phyloP scores from a whole-genome alignment of 2,797 vertebrate species.

The Nyctibius grandis region DNA sequence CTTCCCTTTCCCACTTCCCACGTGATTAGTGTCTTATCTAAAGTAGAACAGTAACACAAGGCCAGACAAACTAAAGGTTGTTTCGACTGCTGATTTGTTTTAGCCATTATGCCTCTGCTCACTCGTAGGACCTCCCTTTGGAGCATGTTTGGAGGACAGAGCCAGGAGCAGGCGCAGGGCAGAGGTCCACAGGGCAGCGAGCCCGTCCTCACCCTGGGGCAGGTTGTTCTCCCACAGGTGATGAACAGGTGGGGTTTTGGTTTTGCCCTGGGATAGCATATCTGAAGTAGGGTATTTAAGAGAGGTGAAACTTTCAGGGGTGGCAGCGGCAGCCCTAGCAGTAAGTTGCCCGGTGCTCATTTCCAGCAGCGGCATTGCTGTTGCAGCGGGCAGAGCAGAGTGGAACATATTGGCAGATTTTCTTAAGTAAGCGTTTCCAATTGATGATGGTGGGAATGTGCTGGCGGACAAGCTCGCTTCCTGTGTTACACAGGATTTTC shows the following conservation, averaged over 20 bases:
- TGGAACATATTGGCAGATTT: slow-evolving; percentile 39
- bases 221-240: not conserved
- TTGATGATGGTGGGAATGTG: slow-evolving; percentile 57
- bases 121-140: slow-evolving; percentile 1
- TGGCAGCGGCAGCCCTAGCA: not conserved
- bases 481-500: slow-evolving; percentile 54
- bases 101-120: slow-evolving; percentile 53
- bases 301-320: not conserved
- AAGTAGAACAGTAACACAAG: slow-evolving; percentile 53
- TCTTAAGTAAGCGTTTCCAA: slow-evolving; percentile 51
- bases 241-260: not conserved
- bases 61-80: slow-evolving; percentile 22
- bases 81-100: slow-evolving; percentile 32
- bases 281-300: not conserved
- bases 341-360: not conserved
- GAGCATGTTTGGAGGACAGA: slow-evolving; percentile 47
- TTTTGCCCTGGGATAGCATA: not conserved
- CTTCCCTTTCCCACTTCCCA: not conserved
- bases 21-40: not conserved
- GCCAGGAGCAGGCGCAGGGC: slow-evolving; percentile 27
- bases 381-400: not conserved
- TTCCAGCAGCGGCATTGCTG: not conserved
- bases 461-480: slow-evolving; percentile 16
- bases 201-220: not conserved
- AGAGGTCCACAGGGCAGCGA: slow-evolving; percentile 41